These are phyloP conservation scores for Tupiocoris notatus DNA, from an alignment of 2,888 invertebrate genomes.

Conservation along the genomic window DNA sequence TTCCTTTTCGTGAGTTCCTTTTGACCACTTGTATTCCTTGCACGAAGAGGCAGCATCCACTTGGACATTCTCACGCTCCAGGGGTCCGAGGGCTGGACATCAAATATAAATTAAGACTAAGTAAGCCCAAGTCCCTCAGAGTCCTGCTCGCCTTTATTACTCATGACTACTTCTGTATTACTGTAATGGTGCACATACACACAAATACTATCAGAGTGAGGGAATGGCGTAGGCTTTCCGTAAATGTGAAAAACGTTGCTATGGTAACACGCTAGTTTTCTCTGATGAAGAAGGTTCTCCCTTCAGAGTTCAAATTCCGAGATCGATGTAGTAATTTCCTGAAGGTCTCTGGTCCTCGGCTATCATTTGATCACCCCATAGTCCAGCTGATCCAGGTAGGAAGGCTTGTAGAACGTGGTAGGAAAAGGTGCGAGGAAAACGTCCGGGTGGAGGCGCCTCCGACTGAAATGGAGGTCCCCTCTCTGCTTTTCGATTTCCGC, in stretches of 20 bases:
- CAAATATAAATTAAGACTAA: constrained; percentile 38
- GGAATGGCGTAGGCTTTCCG: no score
- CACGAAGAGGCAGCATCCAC: background rate
- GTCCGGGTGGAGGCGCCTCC: background rate
- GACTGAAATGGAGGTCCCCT: background rate
- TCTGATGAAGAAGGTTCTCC: background rate
- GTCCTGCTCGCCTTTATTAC: no score
- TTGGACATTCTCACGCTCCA: background rate
- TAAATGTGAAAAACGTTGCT: constrained; percentile 13
- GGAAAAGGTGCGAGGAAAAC: background rate
- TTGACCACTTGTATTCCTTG: background rate
- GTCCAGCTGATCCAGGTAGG: background rate
- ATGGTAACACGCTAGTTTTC: constrained; percentile 29
- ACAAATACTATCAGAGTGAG: background rate
- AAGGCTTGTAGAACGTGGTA: background rate
- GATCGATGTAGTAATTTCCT: constrained; percentile 39
- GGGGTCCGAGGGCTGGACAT: constrained; percentile 8
- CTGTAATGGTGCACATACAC: background rate
- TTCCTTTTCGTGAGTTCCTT: background rate
- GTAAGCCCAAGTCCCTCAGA: background rate
- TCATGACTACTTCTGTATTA: no score
- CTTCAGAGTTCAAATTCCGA: background rate
- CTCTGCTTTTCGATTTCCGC: background rate
- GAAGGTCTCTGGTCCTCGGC: background rate
- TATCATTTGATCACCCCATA: background rate